phyloP scores from a whole-genome alignment of 2,113 vertebrate species.

The Calidris pygmaea region DNA sequence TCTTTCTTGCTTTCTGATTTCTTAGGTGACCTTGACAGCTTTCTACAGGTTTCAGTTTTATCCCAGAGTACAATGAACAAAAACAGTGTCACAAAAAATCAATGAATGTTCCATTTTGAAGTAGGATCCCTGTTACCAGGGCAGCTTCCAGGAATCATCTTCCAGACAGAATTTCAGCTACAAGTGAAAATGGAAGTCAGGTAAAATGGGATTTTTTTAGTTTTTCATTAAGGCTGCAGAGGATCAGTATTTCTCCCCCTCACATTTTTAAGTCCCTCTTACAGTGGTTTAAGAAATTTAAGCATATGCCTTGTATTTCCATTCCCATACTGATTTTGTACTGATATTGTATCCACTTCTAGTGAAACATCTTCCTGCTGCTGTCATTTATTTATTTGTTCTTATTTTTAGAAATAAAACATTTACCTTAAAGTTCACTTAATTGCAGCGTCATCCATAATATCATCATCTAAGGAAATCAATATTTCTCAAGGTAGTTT shows the following conservation, averaged over 20 bases:
- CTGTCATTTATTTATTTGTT: not conserved
- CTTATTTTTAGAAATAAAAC: not conserved
- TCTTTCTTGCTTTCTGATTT: not conserved
- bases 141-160: not conserved
- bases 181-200: not conserved
- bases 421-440: not conserved
- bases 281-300: not conserved
- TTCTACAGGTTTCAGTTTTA: not conserved
- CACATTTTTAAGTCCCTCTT: not conserved
- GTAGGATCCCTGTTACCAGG: not conserved
- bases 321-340: not conserved
- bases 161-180: not conserved
- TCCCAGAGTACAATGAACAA: not conserved
- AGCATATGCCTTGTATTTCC: not conserved
- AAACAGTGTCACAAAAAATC: not conserved
- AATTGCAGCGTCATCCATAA: not conserved
- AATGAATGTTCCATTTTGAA: not conserved
- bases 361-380: not conserved
- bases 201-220: not conserved
- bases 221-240: not conserved
- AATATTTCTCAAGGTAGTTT: not conserved
- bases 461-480: not conserved
- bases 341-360: not conserved
- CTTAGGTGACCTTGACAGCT: not conserved
- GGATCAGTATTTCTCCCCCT: fast-evolving